A percentile compares a stretch with the other conserved stretches of the same genome.
Conservation (phyloP, 2,113 vertebrate species). For the Syrrhaptes paradoxus region DNA sequence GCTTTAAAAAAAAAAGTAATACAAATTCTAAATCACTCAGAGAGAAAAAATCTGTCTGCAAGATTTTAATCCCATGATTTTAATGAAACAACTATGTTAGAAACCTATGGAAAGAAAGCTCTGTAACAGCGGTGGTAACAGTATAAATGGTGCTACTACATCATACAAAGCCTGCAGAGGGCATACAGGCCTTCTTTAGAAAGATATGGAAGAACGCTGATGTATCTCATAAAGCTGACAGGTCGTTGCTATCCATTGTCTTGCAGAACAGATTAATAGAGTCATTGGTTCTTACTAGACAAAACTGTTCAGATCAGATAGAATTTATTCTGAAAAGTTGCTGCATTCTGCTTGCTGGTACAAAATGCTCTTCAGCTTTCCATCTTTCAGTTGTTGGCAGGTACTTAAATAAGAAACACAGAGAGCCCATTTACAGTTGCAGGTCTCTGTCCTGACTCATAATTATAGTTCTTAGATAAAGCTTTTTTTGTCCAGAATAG, state of each 20-base stretch:
- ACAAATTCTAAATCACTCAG: not conserved
- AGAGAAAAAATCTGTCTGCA: not conserved
- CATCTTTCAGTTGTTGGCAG: conserved; percentile 48
- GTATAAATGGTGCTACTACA: not conserved
- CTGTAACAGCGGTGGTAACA: not conserved
- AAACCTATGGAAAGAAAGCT: not conserved
- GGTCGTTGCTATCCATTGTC: conserved; percentile 7
- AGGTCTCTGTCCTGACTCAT: conserved; percentile 45
- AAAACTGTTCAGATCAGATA: conserved; percentile 43
- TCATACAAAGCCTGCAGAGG: not conserved
- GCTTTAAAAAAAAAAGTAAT: not conserved
- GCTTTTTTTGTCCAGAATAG: conserved; percentile 56
- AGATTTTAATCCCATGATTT: not conserved
- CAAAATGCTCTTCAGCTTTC: conserved; percentile 36
- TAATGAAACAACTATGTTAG: not conserved
- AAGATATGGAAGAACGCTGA: not conserved
- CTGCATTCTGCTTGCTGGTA: conserved; percentile 58
- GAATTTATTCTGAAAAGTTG: conserved; percentile 37
- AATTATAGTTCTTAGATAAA: conserved; percentile 59
- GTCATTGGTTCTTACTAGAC: conserved; percentile 42
- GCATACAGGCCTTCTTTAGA: not conserved
- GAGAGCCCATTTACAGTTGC: not conserved
- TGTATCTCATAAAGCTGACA: conserved; percentile 19
- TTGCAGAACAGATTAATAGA: conserved; percentile 39
- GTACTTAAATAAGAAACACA: conserved; percentile 55